Evolutionary conservation across 2,888 invertebrate species (phyloP).

Genomic region (Pemphredon lugubris): DNA sequence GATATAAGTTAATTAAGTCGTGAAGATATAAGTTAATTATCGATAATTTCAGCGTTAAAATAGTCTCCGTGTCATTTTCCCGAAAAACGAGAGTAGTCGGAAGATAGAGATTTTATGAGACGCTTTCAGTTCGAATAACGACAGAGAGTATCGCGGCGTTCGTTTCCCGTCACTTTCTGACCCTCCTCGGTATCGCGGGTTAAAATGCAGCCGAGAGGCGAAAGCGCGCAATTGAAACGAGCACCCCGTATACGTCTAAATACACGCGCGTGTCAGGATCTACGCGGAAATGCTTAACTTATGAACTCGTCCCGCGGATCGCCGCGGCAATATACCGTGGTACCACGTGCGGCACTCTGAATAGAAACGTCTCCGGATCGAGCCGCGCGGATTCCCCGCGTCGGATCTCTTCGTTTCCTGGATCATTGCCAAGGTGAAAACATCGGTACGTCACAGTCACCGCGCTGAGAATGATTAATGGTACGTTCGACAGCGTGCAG

Average conservation of each 20-base stretch:
- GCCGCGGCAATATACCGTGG: conserved; percentile 38
- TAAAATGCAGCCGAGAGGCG: too few species aligned
- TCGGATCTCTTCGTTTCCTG: conserved; percentile 68
- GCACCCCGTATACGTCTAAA: conserved; percentile 21
- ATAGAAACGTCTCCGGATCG: conserved; percentile 70
- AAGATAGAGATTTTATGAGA: too few species aligned
- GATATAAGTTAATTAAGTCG: too few species aligned
- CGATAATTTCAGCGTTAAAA: too few species aligned
- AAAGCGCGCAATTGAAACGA: too few species aligned
- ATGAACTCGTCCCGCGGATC: conserved; percentile 62
- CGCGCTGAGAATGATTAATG: conserved; percentile 62
- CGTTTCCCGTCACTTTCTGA: too few species aligned
- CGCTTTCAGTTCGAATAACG: too few species aligned
- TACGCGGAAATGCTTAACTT: conserved; percentile 69
- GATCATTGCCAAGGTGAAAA: conserved; percentile 77
- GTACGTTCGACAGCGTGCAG: conserved; percentile 58
- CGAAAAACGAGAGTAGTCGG: too few species aligned
- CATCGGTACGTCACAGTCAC: conserved; percentile 69
- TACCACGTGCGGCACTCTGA: conserved; percentile 56
- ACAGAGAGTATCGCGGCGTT: too few species aligned
- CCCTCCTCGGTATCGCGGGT: too few species aligned
- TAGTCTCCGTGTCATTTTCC: too few species aligned
- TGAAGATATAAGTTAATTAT: too few species aligned
- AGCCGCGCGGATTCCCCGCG: conserved; percentile 56
- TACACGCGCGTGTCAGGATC: conserved; percentile 46